Conservation (phyloP, 1,140 invertebrate genomes). For the Bombus confusus region DNA sequence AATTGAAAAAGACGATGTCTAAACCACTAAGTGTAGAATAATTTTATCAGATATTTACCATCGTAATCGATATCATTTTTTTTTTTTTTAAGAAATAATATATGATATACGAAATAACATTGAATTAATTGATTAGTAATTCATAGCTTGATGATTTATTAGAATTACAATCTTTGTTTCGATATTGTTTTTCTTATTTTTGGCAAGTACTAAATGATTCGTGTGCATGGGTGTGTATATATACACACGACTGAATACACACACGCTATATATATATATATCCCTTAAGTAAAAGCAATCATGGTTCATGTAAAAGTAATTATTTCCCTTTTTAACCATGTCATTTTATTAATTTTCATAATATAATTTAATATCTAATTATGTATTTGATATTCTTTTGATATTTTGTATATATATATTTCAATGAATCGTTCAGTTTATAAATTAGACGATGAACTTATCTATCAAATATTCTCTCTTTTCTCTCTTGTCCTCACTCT, state of each 20-base stretch:
- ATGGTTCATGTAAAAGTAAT: slow-evolving; percentile 1
- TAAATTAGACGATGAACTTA: slow-evolving; percentile 1
- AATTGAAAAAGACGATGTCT: not conserved
- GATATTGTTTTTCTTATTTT: not conserved
- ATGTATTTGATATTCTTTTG: slow-evolving; percentile 5
- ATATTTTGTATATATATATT: no score
- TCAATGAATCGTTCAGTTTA: slow-evolving; percentile 49
- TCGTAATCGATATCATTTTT: not conserved
- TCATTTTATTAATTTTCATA: not conserved
- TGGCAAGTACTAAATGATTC: not conserved
- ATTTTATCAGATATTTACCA: not conserved
- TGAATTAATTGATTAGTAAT: not conserved
- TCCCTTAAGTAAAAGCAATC: not conserved
- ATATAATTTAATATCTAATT: not conserved
- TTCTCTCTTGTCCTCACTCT: not conserved
- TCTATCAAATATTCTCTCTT: not conserved
- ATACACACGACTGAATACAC: not conserved
- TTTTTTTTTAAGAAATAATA: not conserved
- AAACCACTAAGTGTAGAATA: not conserved
- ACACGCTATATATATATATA: not conserved
- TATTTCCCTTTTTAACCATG: not conserved
- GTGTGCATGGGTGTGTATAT: not conserved
- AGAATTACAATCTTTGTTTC: not conserved
- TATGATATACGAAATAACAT: not conserved
- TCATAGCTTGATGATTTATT: not conserved